Percentiles rank a stretch among this genome's conserved stretches.
Conservation (phyloP, 1,140 invertebrate species). For the Ostrea denselamellosa region DNA sequence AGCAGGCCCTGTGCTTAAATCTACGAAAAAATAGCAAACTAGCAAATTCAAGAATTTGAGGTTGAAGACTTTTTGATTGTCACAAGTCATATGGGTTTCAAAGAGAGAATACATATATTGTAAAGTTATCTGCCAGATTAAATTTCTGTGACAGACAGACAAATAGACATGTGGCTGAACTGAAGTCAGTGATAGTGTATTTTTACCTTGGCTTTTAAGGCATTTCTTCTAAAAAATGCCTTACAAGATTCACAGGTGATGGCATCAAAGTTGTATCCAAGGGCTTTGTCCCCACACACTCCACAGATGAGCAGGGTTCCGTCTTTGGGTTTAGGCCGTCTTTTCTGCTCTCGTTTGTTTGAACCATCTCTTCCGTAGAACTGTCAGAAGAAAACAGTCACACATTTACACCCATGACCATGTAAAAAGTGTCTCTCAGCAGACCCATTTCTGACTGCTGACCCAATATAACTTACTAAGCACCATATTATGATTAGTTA, state of each 20-base stretch:
- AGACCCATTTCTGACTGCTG: no score
- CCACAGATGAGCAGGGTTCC: conserved; percentile 71
- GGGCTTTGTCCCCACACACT: conserved; percentile 93
- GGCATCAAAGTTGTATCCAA: conserved; percentile 98
- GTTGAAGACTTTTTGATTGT: no score
- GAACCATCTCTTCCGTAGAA: conserved; percentile 45
- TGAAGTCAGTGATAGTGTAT: neutral
- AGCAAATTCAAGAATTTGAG: no score
- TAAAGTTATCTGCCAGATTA: neutral
- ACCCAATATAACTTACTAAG: no score
- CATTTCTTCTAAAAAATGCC: conserved; percentile 97
- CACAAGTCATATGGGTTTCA: no score
- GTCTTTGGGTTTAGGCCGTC: conserved; percentile 74
- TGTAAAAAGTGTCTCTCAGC: no score
- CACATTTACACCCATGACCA: neutral
- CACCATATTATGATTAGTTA: no score
- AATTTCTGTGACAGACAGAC: no score
- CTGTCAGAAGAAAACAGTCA: conserved; percentile 41
- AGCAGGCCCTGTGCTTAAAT: no score
- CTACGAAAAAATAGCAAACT: no score
- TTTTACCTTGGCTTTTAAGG: conserved; percentile 90
- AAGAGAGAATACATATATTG: neutral
- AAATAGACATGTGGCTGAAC: neutral
- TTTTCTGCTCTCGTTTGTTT: conserved; percentile 71
- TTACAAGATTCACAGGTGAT: conserved; percentile 98